Conservation (phyloP, 2,888 invertebrate species). For the Epistrophe eligans region DNA sequence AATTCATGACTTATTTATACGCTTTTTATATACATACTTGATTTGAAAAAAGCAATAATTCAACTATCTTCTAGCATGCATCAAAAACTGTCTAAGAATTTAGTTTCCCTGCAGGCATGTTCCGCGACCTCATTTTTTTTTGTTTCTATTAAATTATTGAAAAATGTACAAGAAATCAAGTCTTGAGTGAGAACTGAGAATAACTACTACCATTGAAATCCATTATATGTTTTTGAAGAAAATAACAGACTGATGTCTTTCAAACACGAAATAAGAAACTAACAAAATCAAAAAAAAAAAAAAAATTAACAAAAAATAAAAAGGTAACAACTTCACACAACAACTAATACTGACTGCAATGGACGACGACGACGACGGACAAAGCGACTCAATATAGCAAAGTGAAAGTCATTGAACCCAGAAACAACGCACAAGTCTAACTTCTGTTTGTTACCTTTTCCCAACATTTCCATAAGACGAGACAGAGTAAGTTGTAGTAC, state of each 20-base stretch:
- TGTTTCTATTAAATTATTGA: conserved; percentile 3
- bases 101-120: conserved; percentile 29
- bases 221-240: conserved; percentile 8
- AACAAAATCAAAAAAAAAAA: conserved; percentile 4
- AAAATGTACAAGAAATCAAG: conserved; percentile 31
- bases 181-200: conserved; percentile 17
- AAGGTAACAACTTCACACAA: conserved; percentile 59
- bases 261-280: conserved; percentile 31
- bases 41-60: conserved; percentile 1
- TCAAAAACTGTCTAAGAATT: conserved; percentile 31
- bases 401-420: conserved; percentile 74
- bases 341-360: conserved; percentile 37
- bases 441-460: conserved; percentile 61
- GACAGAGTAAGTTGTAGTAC: conserved; percentile 47
- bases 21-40: neutral
- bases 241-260: conserved; percentile 37
- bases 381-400: conserved; percentile 49
- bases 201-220: neutral
- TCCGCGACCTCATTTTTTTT: conserved; percentile 23
- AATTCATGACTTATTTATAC: conserved; percentile 15
- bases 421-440: conserved; percentile 59
- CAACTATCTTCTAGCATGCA: conserved; percentile 12
- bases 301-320: neutral
- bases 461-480: conserved; percentile 58
- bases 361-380: no score